phyloP scores from a whole-genome alignment of 1,140 invertebrate species.

The Notospermus geniculatus region DNA sequence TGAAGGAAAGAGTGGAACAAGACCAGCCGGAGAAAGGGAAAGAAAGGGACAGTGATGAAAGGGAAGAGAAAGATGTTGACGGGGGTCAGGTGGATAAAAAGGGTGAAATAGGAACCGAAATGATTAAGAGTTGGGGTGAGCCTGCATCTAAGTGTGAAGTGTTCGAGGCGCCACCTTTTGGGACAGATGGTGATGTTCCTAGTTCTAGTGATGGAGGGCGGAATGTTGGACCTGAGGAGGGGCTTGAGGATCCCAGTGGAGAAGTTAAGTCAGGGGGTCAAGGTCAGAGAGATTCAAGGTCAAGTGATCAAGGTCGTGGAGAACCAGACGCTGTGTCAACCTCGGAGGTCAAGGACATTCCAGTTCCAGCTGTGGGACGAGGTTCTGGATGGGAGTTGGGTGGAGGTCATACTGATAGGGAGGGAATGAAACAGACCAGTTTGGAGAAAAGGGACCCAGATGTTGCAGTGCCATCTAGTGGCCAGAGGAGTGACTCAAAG shows the following conservation, averaged over 20 bases:
- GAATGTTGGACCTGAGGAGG: slow-evolving; percentile 1
- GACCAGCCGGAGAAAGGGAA: neutral
- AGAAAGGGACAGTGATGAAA: neutral
- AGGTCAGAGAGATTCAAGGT: too few species aligned
- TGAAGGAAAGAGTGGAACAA: neutral
- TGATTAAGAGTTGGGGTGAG: neutral
- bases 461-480: neutral
- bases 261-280: neutral
- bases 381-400: neutral
- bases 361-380: neutral
- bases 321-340: neutral
- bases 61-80: neutral
- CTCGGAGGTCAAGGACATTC: neutral
- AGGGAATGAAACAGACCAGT: slow-evolving; percentile 4
- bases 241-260: neutral
- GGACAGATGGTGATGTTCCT: neutral
- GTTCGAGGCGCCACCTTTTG: neutral
- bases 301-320: neutral
- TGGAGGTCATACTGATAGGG: neutral
- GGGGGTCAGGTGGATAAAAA: neutral
- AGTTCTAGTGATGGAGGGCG: neutral
- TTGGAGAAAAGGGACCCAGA: neutral
- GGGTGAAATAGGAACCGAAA: neutral
- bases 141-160: neutral
- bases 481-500: neutral